Base-by-base conservation (phyloP, 2,113 vertebrate genomes). In the Penelope pileata region DNA sequence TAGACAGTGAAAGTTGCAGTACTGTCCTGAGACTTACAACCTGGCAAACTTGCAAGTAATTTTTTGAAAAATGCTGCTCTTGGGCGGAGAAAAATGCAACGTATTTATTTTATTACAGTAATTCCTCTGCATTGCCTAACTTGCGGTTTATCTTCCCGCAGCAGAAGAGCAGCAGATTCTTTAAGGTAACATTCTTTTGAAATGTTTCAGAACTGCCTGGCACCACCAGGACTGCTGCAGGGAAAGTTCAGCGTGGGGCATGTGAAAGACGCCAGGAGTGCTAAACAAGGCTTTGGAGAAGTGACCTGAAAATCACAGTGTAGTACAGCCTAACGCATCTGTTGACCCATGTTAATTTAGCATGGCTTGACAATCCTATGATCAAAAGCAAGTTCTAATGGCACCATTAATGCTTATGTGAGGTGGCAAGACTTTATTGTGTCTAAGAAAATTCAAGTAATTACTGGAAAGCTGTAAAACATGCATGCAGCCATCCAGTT, bases 251-350 rank as follows among this genome's bases (percentile, higher is more conserved):
- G 58, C 66, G 74, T 92, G 76, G 78, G 62, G 73, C 92, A 86
- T 90, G 91, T 70, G 87, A 96, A 95, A 83, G 47, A 70, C 77
- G 48, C 56, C 54, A 18, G 51, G 48, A 88, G 78, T 60, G 51
- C 60, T 93, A 19, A 94, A 74, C 10, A 36, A 62, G 59, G 59
- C 48, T 83, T 50, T 82, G 73, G 84, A 88, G 63, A 93, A 83
- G 38, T 92, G 87, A 94, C 85, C 83, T 91, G 85, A 93, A 90
- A 97, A 90, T 82, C 43, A 32, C 83, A 2, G 82, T 54, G 40
- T 58, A 32, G 75, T 68, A 24, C 16, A 80, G 66, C 45, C 66
- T 88, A 72, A 54, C 45, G 19, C 48, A 59, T 83, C 58, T 91
- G 64, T 70, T 96, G 85, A 86, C 38, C 76, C 86, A 24, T n/a